A percentile compares a stretch with the other conserved stretches of the same genome.
These are phyloP conservation scores for Camponotus fellah DNA, from an alignment of 2,888 invertebrate genomes.

Conservation along the genomic window DNA sequence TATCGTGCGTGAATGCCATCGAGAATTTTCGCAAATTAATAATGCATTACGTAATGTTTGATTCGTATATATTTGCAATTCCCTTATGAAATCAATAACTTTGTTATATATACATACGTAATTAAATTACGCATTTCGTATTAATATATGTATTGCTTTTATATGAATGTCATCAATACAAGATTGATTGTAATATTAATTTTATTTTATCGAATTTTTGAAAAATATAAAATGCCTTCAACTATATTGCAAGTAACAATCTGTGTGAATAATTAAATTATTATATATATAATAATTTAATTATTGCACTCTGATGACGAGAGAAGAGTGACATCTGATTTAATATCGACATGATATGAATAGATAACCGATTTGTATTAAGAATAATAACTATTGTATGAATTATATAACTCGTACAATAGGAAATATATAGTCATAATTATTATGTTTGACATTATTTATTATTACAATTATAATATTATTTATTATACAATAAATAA, in stretches of 20 bases:
- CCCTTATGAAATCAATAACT: constrained; percentile 29
- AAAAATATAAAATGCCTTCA: constrained; percentile 23
- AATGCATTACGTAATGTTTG: constrained; percentile 1
- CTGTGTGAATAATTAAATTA: constrained; percentile 26
- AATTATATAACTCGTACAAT: too few species aligned
- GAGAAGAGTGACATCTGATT: too few species aligned
- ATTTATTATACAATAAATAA: background rate
- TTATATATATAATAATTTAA: background rate
- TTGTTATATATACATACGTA: constrained; percentile 13
- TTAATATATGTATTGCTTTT: constrained; percentile 34
- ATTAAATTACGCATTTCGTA: constrained; percentile 41
- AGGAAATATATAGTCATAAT: too few species aligned
- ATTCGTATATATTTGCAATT: constrained; percentile 25
- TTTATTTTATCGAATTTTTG: constrained; percentile 13
- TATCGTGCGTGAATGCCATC: background rate
- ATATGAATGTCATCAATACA: constrained; percentile 13
- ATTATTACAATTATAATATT: too few species aligned
- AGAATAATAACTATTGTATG: too few species aligned
- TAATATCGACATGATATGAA: too few species aligned
- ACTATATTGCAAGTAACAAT: background rate
- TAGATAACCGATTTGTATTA: too few species aligned
- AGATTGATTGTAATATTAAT: constrained; percentile 39
- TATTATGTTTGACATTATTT: too few species aligned
- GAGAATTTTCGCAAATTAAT: constrained; percentile 21
- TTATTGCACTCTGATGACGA: too few species aligned